Base-by-base conservation (phyloP, 1,140 invertebrate genomes). In the Hetaerina americana region DNA sequence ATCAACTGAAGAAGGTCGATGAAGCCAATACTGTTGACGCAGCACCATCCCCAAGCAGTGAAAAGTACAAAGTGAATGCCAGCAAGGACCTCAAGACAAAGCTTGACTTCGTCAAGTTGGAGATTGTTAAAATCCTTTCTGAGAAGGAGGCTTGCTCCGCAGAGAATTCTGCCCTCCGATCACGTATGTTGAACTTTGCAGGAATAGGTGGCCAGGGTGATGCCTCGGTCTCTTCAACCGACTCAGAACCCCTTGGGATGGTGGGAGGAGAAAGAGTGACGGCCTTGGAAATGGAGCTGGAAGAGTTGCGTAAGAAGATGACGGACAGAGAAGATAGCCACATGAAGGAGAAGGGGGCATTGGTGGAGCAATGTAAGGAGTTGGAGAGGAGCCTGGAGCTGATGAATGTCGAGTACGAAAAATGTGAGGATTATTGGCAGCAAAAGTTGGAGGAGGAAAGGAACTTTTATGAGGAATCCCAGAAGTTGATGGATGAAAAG, bases 351-450 rank as follows among this genome's bases (percentile, higher is more conserved):
- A 87, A 84, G 70, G 77, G 80, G 74, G 79, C 83, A 66, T 76
- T 87, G 68, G 77, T 79, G 26, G 81, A 85, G 49, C 85, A 86
- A 73, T 88, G 86, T 76, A 82, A 82, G 26, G 89, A 91, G 27
- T 80, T 92, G 18, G 90, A 93, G 78, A 81, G 81, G 25, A 90
- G 88, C 76, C 78, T 93, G 27, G 90, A 93, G 78, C 81, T 89
- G 74, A 79, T 94, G 76, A 86, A 85, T 75, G 81, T 84, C 22
- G 92, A 93, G 75, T 93, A 91, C 77, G 92, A 93, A 75, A 87
- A 88, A 73, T 92, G 90, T 77, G 92, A 94, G 79, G 91, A 94
- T 77, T 94, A 94, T 80, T 94, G 92, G 92, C 83, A 87, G 24
- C 79, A 78, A 6, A 93, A 93, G 80, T 79, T 94, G 28, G 86